phyloP scores from a whole-genome alignment of 1,140 invertebrate genomes.

The Drosophila saltans region DNA sequence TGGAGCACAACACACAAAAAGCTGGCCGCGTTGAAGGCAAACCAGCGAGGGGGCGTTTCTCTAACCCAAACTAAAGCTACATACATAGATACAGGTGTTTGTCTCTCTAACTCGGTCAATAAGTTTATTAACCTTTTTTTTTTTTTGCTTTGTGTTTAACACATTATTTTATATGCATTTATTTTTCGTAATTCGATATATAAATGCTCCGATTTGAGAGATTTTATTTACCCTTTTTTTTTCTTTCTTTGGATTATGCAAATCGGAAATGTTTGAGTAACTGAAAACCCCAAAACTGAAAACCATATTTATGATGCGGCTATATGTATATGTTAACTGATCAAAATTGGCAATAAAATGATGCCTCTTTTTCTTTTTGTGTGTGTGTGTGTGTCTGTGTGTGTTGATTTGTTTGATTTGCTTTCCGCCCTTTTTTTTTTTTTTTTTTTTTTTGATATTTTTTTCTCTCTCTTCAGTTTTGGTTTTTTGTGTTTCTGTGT shows the following conservation, averaged over 20 bases:
- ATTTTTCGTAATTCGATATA: slow-evolving; percentile 51
- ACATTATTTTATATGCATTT: slow-evolving; percentile 54
- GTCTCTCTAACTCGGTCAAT: slow-evolving; percentile 69
- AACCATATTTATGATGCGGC: background rate
- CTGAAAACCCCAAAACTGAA: slow-evolving; percentile 28
- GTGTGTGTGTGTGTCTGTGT: background rate
- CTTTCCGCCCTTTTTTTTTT: slow-evolving; percentile 1
- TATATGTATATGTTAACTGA: slow-evolving; percentile 12
- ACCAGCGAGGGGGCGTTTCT: slow-evolving; percentile 69
- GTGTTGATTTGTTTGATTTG: slow-evolving; percentile 17
- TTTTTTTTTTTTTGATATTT: background rate
- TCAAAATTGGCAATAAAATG: slow-evolving; percentile 57
- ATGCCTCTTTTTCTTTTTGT: slow-evolving; percentile 21
- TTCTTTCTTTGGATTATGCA: slow-evolving; percentile 43
- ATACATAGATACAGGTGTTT: slow-evolving; percentile 32
- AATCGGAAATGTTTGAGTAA: slow-evolving; percentile 58
- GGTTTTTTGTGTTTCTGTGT: too few species aligned
- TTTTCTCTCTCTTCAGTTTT: background rate
- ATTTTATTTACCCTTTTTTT: slow-evolving; percentile 31
- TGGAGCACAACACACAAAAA: slow-evolving; percentile 63
- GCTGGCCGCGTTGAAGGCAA: slow-evolving; percentile 66
- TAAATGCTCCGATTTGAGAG: slow-evolving; percentile 46
- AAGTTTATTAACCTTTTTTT: slow-evolving; percentile 73
- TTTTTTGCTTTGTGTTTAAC: slow-evolving; percentile 34
- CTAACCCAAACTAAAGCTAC: slow-evolving; percentile 4